Conservation (phyloP, 2,888 invertebrate species). For the Meiosimyza platycephala region DNA sequence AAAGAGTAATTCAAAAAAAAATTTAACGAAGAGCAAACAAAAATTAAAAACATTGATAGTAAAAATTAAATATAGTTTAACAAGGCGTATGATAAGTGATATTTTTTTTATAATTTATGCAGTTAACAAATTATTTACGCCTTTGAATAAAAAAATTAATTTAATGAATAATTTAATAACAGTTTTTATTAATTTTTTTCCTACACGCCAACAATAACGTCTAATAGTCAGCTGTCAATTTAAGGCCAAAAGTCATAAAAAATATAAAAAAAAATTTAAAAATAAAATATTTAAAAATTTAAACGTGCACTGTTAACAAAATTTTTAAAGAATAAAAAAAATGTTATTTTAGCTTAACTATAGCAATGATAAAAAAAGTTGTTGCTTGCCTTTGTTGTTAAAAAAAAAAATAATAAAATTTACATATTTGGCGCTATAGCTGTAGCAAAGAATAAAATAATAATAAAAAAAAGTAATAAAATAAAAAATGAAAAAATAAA, state of each 20-base stretch:
- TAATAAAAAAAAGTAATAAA: neutral
- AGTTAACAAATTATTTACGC: no score
- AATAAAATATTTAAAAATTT: neutral
- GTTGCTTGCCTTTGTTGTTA: no score
- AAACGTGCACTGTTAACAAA: neutral
- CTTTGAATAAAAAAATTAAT: no score
- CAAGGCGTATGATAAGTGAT: conserved; percentile 25
- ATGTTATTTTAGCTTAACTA: no score
- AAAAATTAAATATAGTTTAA: conserved; percentile 16
- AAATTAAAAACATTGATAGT: neutral
- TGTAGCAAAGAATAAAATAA: neutral
- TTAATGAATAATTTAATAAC: no score
- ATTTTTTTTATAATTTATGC: conserved; percentile 7
- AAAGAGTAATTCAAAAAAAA: conserved; percentile 9
- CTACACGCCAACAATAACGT: neutral
- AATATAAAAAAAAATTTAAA: neutral
- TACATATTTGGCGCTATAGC: neutral
- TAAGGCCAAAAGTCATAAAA: conserved; percentile 22
- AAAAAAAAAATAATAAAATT: neutral
- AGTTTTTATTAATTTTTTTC: no score
- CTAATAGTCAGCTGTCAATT: neutral
- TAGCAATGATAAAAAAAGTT: no score
- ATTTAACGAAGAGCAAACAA: neutral
- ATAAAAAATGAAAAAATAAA: conserved; percentile 4
- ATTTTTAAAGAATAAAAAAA: no score